Conservation (phyloP, 2,113 vertebrate species). For the Siphamia tubifer region DNA sequence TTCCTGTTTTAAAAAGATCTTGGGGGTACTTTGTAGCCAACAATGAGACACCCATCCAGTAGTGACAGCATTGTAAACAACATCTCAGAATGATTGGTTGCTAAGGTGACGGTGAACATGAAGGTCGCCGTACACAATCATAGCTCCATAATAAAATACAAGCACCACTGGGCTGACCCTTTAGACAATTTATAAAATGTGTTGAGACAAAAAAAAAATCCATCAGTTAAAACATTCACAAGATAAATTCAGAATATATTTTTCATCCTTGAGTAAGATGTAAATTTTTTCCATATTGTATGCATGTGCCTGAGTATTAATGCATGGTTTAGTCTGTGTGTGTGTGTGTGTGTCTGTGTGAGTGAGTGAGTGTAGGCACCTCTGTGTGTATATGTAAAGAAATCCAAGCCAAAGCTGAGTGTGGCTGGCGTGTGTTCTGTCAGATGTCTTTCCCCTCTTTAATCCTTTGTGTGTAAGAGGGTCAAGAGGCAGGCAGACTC, state of each 20-base stretch:
- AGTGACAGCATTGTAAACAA: not conserved
- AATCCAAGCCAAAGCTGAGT: conserved; percentile 36
- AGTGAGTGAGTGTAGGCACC: not conserved
- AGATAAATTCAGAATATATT: not conserved
- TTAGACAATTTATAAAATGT: conserved; percentile 27
- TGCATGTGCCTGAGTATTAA: conserved; percentile 6
- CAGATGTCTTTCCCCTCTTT: conserved; percentile 55
- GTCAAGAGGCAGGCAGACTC: conserved; percentile 67
- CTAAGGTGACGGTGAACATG: conserved; percentile 47
- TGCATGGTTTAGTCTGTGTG: not conserved
- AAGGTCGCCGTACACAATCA: conserved; percentile 50
- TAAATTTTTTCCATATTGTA: conserved; percentile 6
- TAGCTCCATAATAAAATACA: conserved; percentile 34
- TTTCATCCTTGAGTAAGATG: conserved; percentile 2
- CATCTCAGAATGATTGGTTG: conserved; percentile 24
- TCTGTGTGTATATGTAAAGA: conserved; percentile 26
- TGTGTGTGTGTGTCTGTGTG: not conserved
- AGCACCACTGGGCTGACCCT: conserved; percentile 31
- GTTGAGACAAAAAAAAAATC: not conserved
- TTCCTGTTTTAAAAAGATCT: conserved; percentile 48
- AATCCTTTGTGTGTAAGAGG: conserved; percentile 69
- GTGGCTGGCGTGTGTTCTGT: conserved; percentile 63
- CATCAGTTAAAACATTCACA: not conserved
- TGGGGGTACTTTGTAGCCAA: conserved; percentile 24
- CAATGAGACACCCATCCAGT: not conserved